Evolutionary conservation across 2,797 vertebrate genomes (phyloP), one percentile per base, ranked within the genome.

Genomic region (Amphiprion clarkii): DNA sequence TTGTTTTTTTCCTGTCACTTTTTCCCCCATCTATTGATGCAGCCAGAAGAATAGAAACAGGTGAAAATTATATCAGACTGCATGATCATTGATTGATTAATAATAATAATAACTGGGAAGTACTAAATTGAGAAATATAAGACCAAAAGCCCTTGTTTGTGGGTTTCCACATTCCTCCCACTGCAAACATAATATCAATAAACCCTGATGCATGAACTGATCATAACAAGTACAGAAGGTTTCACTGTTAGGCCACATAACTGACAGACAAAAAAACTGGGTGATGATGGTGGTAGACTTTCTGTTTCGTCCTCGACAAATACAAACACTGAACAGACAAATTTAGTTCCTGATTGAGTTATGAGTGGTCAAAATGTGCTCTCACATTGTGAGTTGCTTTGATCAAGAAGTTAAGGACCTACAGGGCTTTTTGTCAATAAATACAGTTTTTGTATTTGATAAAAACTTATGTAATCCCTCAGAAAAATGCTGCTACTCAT

Each of bases 251-350:
- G 39, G 33, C 31, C 39, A 10, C 59, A 39, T 52, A 16, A 6
- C 6, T 68, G n/a, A 69, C 59, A 70, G 39, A 21, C 46, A 49
- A 49, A 49, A 10, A 8, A 42, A 44, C 3, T 51, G 19, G n/a
- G 19, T 51, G 48, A 51, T n/a, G 19, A 48, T n/a, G 17, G 23
- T n/a, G 2, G 19, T 6, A 39, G 66, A 16, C 6, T 59, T 51
- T 39, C 31, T 51, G 31, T 48, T 19, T 27, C 27, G 56, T 59
- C 33, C 48, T 60, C 40, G 9, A 70, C 9, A 53, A 53, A 29
- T 42, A 51, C 23, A n/a, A 70, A 59, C 25, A 36, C 56, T 12
- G 17, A 21, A 40, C 33, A 52, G 36, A 19, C 46, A 46, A 17
- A 46, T 46, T 16, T 46, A 46, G 44, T 14, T 4, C 7, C 19